A percentile compares a stretch with the other conserved stretches of the same genome.
phyloP scores from a whole-genome alignment of 2,888 invertebrate genomes.

The Morpho achilles region DNA sequence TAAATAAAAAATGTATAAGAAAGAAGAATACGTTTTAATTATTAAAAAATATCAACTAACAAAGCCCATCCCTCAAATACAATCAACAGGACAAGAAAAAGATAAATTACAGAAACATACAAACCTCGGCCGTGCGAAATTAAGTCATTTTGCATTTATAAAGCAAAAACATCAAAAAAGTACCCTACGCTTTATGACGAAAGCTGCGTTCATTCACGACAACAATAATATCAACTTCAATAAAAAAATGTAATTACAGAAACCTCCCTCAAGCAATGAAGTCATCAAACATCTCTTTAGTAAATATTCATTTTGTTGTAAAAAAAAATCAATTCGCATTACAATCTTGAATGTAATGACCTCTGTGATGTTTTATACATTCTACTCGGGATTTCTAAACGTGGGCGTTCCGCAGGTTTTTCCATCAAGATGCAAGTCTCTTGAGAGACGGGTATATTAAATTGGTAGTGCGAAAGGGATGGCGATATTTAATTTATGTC shows the following conservation, averaged over 20 bases:
- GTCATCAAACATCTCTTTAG: constrained; percentile 10
- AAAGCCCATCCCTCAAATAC: too few relatives aligned
- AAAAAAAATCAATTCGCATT: constrained; percentile 12
- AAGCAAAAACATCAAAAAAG: too few relatives aligned
- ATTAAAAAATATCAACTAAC: too few relatives aligned
- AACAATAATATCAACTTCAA: too few relatives aligned
- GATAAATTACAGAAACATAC: too few relatives aligned
- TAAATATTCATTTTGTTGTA: constrained; percentile 7
- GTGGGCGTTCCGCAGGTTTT: constrained; percentile 21
- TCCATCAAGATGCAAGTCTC: constrained; percentile 25
- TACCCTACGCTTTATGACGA: too few relatives aligned
- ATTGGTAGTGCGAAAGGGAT: constrained; percentile 21
- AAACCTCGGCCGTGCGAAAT: too few relatives aligned
- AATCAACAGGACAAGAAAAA: too few relatives aligned
- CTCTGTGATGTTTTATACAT: constrained; percentile 11
- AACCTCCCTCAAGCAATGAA: constrained; percentile 7
- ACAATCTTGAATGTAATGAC: constrained; percentile 6
- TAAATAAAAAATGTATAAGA: too few relatives aligned
- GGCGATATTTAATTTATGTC: constrained; percentile 18
- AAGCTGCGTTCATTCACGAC: too few relatives aligned
- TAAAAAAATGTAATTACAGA: not conserved
- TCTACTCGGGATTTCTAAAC: constrained; percentile 14
- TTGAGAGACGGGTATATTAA: constrained; percentile 24
- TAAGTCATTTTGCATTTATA: too few relatives aligned
- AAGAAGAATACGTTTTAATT: too few relatives aligned